Evolutionary conservation across 2,797 vertebrate genomes (phyloP).

Genomic region (Diplodus sargus): DNA sequence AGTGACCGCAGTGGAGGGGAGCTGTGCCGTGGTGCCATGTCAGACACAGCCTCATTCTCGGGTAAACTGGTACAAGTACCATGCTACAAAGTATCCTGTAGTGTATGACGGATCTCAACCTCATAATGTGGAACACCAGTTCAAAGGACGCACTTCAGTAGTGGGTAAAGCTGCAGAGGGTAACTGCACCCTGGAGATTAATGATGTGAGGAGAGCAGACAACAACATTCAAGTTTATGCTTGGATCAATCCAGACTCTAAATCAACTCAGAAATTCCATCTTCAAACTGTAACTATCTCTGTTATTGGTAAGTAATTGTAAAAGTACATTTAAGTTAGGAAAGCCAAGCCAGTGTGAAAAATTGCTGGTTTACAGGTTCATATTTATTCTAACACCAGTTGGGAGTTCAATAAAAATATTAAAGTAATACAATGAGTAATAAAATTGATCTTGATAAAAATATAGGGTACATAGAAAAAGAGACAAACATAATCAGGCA

Average conservation of each 20-base stretch:
- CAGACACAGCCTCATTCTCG: constrained; percentile 21
- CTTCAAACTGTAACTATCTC: constrained; percentile 34
- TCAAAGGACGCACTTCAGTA: constrained; percentile 61
- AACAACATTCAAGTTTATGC: constrained; percentile 40
- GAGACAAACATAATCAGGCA: no score
- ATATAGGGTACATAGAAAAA: no score
- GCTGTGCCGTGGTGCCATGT: constrained; percentile 70
- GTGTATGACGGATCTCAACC: constrained; percentile 35
- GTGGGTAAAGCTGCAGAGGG: constrained; percentile 48
- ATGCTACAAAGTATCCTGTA: neutral
- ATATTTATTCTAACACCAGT: neutral
- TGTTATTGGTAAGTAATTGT: constrained; percentile 47
- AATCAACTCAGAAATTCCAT: constrained; percentile 12
- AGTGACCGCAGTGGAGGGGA: constrained; percentile 60
- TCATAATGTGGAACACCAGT: neutral
- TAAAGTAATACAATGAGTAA: no score
- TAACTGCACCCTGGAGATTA: constrained; percentile 64
- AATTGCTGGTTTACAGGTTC: neutral
- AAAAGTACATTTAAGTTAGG: neutral
- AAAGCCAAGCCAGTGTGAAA: neutral
- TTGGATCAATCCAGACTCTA: constrained; percentile 51
- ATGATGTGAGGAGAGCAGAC: constrained; percentile 32
- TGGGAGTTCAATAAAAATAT: no score
- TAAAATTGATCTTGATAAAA: no score
- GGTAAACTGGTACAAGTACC: constrained; percentile 68